These are phyloP conservation scores for Arctocebus calabarensis DNA, from an alignment of 2,797 vertebrate genomes.

Conservation along the genomic window DNA sequence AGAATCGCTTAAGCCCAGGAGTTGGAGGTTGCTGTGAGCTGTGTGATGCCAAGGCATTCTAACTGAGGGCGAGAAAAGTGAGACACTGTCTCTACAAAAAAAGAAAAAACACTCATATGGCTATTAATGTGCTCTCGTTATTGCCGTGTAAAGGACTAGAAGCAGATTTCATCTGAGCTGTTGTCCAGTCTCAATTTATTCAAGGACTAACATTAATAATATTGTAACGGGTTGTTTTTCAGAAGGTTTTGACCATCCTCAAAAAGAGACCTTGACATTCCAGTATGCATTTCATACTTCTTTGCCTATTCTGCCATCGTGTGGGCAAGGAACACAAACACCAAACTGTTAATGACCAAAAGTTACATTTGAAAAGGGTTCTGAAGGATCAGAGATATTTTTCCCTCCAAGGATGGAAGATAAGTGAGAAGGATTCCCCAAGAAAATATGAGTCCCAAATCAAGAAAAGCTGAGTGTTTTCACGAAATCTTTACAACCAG, in stretches of 20 bases:
- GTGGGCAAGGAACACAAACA: conserved; percentile 58
- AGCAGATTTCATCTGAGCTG: conserved; percentile 2
- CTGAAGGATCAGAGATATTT: background rate
- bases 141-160: background rate
- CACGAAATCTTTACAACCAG: background rate
- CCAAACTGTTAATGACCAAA: background rate
- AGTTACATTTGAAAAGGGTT: background rate
- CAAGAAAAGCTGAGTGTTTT: conserved; percentile 1
- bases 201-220: background rate
- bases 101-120: background rate
- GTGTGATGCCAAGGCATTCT: too few relatives aligned
- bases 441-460: background rate
- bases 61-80: too few relatives aligned
- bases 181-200: conserved; percentile 25
- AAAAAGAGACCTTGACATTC: background rate
- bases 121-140: conserved; percentile 1
- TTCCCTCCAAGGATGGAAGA: background rate
- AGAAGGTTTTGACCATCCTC: background rate
- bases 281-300: background rate
- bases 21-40: too few relatives aligned
- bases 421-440: background rate
- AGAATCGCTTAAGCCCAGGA: too few relatives aligned
- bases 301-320: conserved; percentile 63
- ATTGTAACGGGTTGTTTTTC: background rate
- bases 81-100: too few relatives aligned